Evolutionary conservation across 2,888 invertebrate genomes (phyloP).

Genomic region (Aleiodes testaceus): DNA sequence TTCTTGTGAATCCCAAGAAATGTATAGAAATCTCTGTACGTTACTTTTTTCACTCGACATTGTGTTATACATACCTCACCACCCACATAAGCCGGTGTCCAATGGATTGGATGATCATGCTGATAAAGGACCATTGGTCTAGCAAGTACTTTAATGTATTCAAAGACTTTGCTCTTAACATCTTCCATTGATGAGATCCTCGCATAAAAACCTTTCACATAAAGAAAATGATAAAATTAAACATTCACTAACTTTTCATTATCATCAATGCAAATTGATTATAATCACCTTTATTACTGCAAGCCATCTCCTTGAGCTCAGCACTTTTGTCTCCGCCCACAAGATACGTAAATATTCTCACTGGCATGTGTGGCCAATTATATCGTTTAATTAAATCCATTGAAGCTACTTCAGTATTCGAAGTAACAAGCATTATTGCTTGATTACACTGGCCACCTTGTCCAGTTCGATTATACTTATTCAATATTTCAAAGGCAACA

Average conservation of each 20-base stretch:
- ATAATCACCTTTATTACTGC: slow-evolving; percentile 91
- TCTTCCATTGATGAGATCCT: slow-evolving; percentile 92
- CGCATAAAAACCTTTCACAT: slow-evolving; percentile 84
- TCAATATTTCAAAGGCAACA: slow-evolving; percentile 92
- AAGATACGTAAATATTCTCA: slow-evolving; percentile 96
- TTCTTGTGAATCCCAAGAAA: too few relatives aligned
- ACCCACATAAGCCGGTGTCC: slow-evolving; percentile 94
- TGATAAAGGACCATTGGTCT: slow-evolving; percentile 96
- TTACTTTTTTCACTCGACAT: not conserved
- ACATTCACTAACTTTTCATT: not conserved
- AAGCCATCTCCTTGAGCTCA: slow-evolving; percentile 95
- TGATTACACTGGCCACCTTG: slow-evolving; percentile 97
- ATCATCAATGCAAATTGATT: not conserved
- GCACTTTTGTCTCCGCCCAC: slow-evolving; percentile 93
- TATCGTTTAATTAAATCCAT: slow-evolving; percentile 83
- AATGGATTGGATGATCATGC: slow-evolving; percentile 92
- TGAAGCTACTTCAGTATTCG: slow-evolving; percentile 86
- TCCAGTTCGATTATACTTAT: slow-evolving; percentile 89
- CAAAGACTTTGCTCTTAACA: slow-evolving; percentile 92
- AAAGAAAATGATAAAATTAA: too few relatives aligned
- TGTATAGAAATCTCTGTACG: not conserved
- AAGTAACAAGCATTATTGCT: slow-evolving; percentile 97
- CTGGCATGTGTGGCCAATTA: slow-evolving; percentile 95
- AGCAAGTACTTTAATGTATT: slow-evolving; percentile 95
- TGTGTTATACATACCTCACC: slow-evolving; percentile 78